Evolutionary conservation across 2,888 invertebrate genomes (phyloP).

Genomic region (Ecliptopera silaceata): DNA sequence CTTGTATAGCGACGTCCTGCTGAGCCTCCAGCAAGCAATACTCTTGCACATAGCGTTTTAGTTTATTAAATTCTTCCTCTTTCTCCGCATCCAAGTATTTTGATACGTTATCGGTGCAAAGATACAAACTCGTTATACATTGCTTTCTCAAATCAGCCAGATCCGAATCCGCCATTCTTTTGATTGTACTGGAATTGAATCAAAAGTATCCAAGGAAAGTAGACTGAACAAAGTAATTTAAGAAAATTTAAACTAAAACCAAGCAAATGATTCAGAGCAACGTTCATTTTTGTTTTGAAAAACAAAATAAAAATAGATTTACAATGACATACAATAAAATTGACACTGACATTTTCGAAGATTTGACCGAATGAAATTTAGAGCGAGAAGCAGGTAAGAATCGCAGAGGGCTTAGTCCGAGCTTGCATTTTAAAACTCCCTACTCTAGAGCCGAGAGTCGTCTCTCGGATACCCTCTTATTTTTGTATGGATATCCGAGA

Average conservation of each 20-base stretch:
- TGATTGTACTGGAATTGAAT: background rate
- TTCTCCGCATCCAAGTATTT: constrained; percentile 68
- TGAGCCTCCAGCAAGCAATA: constrained; percentile 67
- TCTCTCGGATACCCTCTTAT: too few species aligned
- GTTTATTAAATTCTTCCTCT: constrained; percentile 56
- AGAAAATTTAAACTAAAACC: too few species aligned
- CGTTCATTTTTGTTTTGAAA: background rate
- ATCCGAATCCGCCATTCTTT: constrained; percentile 54
- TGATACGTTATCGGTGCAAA: constrained; percentile 66
- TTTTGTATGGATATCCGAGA: too few species aligned
- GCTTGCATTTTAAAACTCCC: too few species aligned
- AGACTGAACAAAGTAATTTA: too few species aligned
- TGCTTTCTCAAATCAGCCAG: constrained; percentile 64
- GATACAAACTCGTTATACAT: constrained; percentile 65
- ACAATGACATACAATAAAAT: background rate
- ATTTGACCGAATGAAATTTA: too few species aligned
- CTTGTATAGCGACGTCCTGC: constrained; percentile 62
- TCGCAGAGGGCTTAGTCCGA: too few species aligned
- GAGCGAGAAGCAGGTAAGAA: too few species aligned
- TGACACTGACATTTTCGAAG: background rate
- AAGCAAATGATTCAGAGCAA: too few species aligned
- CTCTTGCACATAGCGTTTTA: constrained; percentile 57
- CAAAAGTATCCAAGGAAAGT: background rate
- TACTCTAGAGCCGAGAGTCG: too few species aligned
- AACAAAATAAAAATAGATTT: background rate